A percentile compares a stretch with the other conserved stretches of the same genome.
Conservation (phyloP, 2,888 invertebrate genomes). For the Pegoplata infirma region DNA sequence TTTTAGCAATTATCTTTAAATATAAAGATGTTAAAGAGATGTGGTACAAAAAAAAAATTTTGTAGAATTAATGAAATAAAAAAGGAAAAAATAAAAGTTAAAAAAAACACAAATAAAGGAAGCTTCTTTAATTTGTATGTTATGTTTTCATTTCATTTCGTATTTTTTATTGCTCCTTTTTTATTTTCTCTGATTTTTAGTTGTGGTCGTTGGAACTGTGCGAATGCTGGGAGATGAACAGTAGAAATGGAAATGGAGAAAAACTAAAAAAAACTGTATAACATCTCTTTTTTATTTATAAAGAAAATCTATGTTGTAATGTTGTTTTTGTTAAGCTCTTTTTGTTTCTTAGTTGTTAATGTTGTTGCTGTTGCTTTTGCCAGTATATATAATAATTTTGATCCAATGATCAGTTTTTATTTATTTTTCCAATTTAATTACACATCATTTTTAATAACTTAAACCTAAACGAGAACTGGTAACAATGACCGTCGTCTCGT, state of each 20-base stretch:
- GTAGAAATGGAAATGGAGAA: neutral
- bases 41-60: neutral
- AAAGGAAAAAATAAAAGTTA: neutral
- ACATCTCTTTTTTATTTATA: constrained; percentile 10
- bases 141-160: constrained; percentile 17
- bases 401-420: no score
- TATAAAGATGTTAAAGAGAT: constrained; percentile 4
- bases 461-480: no score
- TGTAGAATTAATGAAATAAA: no score
- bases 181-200: neutral
- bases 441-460: no score
- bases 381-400: no score
- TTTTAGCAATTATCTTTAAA: constrained; percentile 27
- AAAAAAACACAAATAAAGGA: neutral
- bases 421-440: no score
- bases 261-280: constrained; percentile 6
- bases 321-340: constrained; percentile 25
- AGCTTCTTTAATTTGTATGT: constrained; percentile 18
- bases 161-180: constrained; percentile 16
- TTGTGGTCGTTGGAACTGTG: no score
- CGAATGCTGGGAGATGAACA: neutral
- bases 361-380: constrained; percentile 1
- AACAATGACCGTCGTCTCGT: no score
- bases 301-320: neutral
- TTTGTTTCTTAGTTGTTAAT: constrained; percentile 18